phyloP scores from a whole-genome alignment of 2,888 invertebrate genomes.

The Psococerastis gibbosa region DNA sequence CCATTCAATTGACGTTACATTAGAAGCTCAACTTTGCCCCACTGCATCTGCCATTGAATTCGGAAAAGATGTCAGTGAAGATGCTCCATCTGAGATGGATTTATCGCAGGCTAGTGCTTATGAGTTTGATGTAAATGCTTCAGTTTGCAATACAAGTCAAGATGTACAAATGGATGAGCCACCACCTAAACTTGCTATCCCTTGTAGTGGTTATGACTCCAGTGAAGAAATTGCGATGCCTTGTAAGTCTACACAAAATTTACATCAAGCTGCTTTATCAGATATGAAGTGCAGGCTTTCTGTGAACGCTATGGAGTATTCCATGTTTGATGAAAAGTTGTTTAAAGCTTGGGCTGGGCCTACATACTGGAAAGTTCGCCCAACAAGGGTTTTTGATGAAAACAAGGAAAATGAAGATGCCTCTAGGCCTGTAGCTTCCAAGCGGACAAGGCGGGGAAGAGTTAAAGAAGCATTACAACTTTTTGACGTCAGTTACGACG shows the following conservation, averaged over 20 bases:
- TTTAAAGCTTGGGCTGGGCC: slow-evolving; percentile 7
- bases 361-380: slow-evolving; percentile 6
- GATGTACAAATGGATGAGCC: neutral
- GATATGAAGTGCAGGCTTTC: slow-evolving; percentile 3
- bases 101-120: slow-evolving; percentile 3
- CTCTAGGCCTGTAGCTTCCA: neutral
- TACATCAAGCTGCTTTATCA: neutral
- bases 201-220: neutral
- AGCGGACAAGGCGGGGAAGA: neutral
- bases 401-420: slow-evolving; percentile 3
- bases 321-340: slow-evolving; percentile 4
- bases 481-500: neutral
- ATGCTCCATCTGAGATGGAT: neutral
- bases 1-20: no score
- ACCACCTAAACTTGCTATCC: neutral
- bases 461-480: neutral
- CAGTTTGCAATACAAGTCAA: neutral
- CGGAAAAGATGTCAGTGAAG: slow-evolving; percentile 6
- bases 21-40: neutral
- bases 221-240: slow-evolving; percentile 5
- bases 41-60: neutral
- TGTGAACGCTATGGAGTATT: neutral
- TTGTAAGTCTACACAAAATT: neutral
- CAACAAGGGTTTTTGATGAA: neutral
- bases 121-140: slow-evolving; percentile 4